Conservation (phyloP, 2,888 invertebrate genomes). For the Melinaea menophilus region DNA sequence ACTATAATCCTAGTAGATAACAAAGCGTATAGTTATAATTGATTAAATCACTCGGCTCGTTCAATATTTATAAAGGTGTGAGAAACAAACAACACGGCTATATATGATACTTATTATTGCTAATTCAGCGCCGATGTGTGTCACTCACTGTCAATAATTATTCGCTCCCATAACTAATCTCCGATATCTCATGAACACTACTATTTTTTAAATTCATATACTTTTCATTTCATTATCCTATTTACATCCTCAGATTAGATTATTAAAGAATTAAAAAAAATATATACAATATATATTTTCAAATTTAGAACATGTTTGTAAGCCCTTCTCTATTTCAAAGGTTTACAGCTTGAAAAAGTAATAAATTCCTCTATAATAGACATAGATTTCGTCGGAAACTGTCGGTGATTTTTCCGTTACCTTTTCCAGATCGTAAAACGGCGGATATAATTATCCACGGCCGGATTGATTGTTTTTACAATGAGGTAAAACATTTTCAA, state of each 20-base stretch:
- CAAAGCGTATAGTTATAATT: not conserved
- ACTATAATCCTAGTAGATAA: conserved; percentile 31
- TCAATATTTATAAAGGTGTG: conserved; percentile 55
- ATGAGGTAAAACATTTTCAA: conserved; percentile 26
- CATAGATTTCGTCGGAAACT: conserved; percentile 12
- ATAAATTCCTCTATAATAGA: not conserved
- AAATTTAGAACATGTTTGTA: too few relatives aligned
- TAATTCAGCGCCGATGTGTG: conserved; percentile 59
- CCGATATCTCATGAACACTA: conserved; percentile 44
- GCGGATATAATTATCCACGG: conserved; percentile 26
- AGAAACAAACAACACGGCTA: conserved; percentile 48
- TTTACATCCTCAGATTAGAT: too few relatives aligned
- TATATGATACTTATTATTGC: conserved; percentile 49
- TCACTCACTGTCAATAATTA: conserved; percentile 63
- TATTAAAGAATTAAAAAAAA: too few relatives aligned
- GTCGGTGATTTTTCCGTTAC: conserved; percentile 31
- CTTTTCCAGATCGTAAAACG: conserved; percentile 26
- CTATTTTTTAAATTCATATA: conserved; percentile 34
- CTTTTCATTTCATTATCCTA: conserved; percentile 11
- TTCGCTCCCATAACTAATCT: conserved; percentile 54
- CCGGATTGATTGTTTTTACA: conserved; percentile 33
- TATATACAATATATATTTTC: too few relatives aligned
- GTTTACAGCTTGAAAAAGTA: not conserved
- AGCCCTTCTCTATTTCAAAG: too few relatives aligned
- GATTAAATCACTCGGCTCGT: conserved; percentile 39